A percentile compares a stretch with the other conserved stretches of the same genome.
These are phyloP conservation scores for Drepana arcuata DNA, from an alignment of 1,140 invertebrate genomes.

Conservation along the genomic window DNA sequence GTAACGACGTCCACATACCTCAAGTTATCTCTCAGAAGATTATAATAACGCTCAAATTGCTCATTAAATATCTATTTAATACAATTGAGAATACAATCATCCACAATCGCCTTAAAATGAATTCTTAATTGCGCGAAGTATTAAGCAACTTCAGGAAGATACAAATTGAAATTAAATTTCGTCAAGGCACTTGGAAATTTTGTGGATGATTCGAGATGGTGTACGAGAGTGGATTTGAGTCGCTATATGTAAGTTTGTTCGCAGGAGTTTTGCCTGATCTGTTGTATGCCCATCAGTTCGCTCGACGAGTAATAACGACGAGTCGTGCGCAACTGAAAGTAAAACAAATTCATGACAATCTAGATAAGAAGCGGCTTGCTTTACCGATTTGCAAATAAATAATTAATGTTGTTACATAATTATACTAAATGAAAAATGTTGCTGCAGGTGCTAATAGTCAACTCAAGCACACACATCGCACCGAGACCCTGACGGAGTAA, in stretches of 20 bases:
- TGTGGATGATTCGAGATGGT: slow-evolving; percentile 15
- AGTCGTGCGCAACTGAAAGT: slow-evolving; percentile 78
- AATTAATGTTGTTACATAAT: too few species aligned
- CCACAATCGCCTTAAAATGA: slow-evolving; percentile 5
- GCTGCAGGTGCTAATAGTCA: too few species aligned
- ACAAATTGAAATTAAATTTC: slow-evolving; percentile 17
- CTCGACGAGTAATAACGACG: slow-evolving; percentile 80
- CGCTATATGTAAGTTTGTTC: slow-evolving; percentile 84
- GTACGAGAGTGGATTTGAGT: slow-evolving; percentile 19
- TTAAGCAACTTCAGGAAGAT: slow-evolving; percentile 17
- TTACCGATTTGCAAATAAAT: slow-evolving; percentile 2
- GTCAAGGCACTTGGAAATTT: slow-evolving; percentile 51
- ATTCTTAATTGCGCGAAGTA: slow-evolving; percentile 10
- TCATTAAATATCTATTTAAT: slow-evolving; percentile 1
- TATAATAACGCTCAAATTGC: too few species aligned
- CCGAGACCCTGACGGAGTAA: too few species aligned
- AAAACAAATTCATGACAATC: slow-evolving; percentile 28
- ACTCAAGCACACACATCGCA: too few species aligned
- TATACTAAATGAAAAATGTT: too few species aligned
- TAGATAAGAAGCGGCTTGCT: slow-evolving; percentile 29
- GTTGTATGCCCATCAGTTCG: slow-evolving; percentile 75
- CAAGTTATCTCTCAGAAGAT: too few species aligned
- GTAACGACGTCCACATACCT: too few species aligned
- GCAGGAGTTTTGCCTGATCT: slow-evolving; percentile 81
- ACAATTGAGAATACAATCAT: slow-evolving; percentile 2